These are phyloP conservation scores for Ammodytes dubius DNA, from an alignment of 2,113 vertebrate genomes.

Conservation along the genomic window DNA sequence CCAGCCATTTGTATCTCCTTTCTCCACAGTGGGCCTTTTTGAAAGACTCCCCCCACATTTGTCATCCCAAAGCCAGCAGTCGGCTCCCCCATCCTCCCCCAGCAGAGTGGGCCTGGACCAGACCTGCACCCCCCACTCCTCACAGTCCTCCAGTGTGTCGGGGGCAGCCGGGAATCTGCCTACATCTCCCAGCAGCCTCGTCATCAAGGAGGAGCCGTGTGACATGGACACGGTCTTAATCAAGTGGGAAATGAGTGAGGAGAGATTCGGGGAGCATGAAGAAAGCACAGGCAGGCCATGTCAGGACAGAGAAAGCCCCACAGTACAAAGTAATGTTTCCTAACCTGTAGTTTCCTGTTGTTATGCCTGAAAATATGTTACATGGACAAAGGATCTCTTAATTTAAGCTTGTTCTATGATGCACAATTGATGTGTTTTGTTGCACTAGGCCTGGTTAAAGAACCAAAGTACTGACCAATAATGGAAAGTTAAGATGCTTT, in stretches of 20 bases:
- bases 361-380: background rate
- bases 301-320: constrained; percentile 10
- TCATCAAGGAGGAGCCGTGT: constrained; percentile 72
- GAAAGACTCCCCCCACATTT: constrained; percentile 45
- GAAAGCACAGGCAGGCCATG: background rate
- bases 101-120: constrained; percentile 43
- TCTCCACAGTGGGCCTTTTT: constrained; percentile 64
- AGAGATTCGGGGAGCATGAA: constrained; percentile 30
- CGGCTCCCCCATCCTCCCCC: constrained; percentile 42
- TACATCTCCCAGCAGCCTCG: constrained; percentile 44
- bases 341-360: background rate
- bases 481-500: no score
- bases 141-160: background rate
- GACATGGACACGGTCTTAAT: constrained; percentile 54
- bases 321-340: constrained; percentile 20
- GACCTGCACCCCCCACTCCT: constrained; percentile 47
- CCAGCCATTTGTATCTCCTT: background rate
- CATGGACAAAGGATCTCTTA: background rate
- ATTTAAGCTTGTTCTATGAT: background rate
- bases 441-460: background rate
- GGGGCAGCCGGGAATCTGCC: constrained; percentile 18
- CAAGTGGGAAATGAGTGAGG: constrained; percentile 73
- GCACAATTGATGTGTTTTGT: background rate
- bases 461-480: background rate
- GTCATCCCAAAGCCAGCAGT: constrained; percentile 61